Percentiles rank a stretch among this genome's conserved stretches.
These are phyloP conservation scores for Peromyscus eremicus DNA, from an alignment of 2,797 vertebrate genomes.

Conservation along the genomic window DNA sequence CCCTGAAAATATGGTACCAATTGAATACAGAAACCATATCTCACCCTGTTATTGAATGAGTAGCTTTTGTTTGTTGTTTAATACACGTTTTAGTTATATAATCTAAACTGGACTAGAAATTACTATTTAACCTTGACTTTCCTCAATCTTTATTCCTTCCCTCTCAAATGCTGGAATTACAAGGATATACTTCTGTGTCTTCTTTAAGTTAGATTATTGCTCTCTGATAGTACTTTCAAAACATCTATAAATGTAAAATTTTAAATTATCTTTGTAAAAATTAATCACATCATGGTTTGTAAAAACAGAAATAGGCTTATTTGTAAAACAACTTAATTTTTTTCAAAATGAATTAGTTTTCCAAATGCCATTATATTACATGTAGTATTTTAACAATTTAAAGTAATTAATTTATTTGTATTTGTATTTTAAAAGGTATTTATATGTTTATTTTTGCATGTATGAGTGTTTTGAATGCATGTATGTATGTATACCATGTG, in stretches of 20 bases:
- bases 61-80: background rate
- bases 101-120: background rate
- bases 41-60: background rate
- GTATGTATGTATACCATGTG: background rate
- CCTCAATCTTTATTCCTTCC: background rate
- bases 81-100: background rate
- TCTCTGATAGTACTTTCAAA: background rate
- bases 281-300: background rate
- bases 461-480: background rate
- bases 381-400: background rate
- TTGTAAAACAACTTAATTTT: background rate
- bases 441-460: background rate
- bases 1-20: background rate
- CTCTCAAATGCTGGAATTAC: background rate
- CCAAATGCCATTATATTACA: background rate
- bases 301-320: conserved; percentile 26
- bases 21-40: conserved; percentile 4
- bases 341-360: background rate
- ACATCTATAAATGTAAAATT: conserved; percentile 48
- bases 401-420: background rate
- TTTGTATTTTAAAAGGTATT: background rate
- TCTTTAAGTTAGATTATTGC: background rate
- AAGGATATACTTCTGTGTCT: background rate
- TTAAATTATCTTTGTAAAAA: conserved; percentile 36
- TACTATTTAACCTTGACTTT: background rate